These are phyloP conservation scores for Entelurus aequoreus DNA, from an alignment of 2,113 vertebrate genomes.

Conservation along the genomic window DNA sequence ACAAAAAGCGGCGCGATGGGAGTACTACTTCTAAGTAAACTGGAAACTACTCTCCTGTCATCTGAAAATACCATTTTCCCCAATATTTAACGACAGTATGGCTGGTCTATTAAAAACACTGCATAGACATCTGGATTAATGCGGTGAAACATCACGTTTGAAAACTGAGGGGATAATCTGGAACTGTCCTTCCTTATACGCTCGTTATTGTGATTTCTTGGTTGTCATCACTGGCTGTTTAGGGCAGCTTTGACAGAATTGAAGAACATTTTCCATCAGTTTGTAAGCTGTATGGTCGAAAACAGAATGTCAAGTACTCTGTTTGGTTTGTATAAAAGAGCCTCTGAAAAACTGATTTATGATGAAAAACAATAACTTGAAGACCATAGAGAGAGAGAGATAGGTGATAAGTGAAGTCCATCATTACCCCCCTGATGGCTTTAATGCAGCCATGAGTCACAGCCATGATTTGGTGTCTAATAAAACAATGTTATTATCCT, in stretches of 20 bases:
- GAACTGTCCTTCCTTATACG: neutral
- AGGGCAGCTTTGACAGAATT: no score
- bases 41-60: constrained; percentile 36
- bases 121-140: constrained; percentile 58
- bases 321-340: neutral
- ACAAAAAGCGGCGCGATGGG: constrained; percentile 36
- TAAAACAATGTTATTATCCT: constrained; percentile 28
- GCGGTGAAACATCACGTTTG: constrained; percentile 16
- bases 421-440: constrained; percentile 13
- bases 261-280: neutral
- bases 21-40: constrained; percentile 39
- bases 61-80: constrained; percentile 56
- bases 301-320: neutral
- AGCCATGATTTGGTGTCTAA: neutral
- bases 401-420: constrained; percentile 16
- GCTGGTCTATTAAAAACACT: constrained; percentile 43
- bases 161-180: constrained; percentile 7
- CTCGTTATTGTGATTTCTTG: no score
- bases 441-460: constrained; percentile 14
- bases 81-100: constrained; percentile 35
- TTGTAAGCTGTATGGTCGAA: neutral
- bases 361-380: neutral
- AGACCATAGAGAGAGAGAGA: neutral
- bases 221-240: no score
- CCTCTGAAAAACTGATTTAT: neutral